Conservation (phyloP, 2,797 vertebrate species). For the Pristis pectinata region DNA sequence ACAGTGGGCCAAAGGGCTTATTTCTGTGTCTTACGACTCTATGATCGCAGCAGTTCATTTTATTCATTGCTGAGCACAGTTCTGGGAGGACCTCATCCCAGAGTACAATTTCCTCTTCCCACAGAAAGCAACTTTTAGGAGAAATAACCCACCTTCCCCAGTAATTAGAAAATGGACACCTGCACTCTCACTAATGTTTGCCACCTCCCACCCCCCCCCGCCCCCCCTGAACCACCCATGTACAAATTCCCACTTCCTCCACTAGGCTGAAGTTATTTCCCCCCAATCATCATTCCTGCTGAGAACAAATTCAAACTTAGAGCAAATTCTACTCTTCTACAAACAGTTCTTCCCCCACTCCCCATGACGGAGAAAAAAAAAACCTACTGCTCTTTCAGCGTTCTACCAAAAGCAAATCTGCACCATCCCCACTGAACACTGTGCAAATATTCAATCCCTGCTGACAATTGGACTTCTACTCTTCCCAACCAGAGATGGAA, state of each 20-base stretch:
- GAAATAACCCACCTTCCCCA: not conserved
- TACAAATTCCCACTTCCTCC: too few relatives aligned
- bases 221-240: not conserved
- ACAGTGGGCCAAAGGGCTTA: too few relatives aligned
- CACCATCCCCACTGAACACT: not conserved
- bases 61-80: not conserved
- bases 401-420: not conserved
- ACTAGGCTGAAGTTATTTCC: not conserved
- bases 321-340: not conserved
- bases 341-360: not conserved
- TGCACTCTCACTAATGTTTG: not conserved
- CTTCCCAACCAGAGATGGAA: not conserved
- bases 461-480: not conserved
- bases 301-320: not conserved
- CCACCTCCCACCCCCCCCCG: too few relatives aligned
- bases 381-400: not conserved
- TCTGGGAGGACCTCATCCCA: not conserved
- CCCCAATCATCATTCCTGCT: not conserved
- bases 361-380: not conserved
- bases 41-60: too few relatives aligned
- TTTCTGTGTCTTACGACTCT: too few relatives aligned
- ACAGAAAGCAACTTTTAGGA: not conserved
- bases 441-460: not conserved
- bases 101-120: not conserved
- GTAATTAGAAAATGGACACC: not conserved